Conservation (phyloP, 1,140 invertebrate species). For the Aphis craccivora region DNA sequence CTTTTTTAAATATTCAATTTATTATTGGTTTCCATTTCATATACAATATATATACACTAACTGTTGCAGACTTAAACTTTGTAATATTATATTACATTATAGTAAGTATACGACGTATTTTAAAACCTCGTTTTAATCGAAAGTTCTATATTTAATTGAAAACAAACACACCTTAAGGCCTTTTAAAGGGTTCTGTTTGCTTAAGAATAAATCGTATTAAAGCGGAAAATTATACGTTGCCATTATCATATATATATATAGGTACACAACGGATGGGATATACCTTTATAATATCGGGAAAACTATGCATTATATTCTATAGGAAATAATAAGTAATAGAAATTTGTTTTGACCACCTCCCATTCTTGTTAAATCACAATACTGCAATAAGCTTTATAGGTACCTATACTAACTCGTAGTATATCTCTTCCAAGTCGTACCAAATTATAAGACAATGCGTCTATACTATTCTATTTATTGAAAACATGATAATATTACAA, state of each 20-base stretch:
- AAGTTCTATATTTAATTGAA: constrained; percentile 25
- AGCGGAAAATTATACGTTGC: background rate
- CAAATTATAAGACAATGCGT: background rate
- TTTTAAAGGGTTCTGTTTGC: background rate
- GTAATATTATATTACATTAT: background rate
- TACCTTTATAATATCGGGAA: background rate
- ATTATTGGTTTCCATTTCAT: background rate
- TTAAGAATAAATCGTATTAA: background rate
- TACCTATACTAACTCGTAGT: too few relatives aligned
- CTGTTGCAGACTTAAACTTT: background rate
- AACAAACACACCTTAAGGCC: background rate
- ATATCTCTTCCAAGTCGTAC: background rate
- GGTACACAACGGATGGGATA: too few relatives aligned
- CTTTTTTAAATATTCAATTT: background rate
- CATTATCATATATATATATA: background rate
- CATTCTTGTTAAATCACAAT: background rate
- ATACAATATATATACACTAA: background rate
- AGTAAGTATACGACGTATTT: background rate
- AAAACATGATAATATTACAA: background rate
- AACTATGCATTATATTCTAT: background rate
- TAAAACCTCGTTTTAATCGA: background rate
- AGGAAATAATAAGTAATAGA: background rate
- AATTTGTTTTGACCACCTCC: background rate
- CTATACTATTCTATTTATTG: background rate
- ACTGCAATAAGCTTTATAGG: background rate